Base-by-base conservation (phyloP, 1,140 invertebrate species). In the Triops cancriformis region DNA sequence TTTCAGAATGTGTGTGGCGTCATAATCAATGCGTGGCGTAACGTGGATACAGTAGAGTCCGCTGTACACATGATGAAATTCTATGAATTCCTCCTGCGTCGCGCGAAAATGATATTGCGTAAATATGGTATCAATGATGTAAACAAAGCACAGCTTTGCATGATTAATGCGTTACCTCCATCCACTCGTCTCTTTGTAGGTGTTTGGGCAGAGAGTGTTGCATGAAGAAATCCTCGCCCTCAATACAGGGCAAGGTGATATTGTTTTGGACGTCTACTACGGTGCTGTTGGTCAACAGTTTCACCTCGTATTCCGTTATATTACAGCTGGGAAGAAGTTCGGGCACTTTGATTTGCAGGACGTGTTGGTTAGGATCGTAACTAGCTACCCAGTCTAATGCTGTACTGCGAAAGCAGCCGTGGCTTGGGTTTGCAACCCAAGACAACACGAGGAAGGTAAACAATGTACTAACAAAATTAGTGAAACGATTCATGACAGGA, bases 341-440 rank as follows among this genome's bases (percentile, higher is more conserved):
- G 14, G 51, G 51, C 23, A 64, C 51, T 64, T 64, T 64, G 51
- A 64, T 64, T 64, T 64, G 51, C 14, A 64, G 51, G 7, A 64
- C 51, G 14, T 64, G 51, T 64, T 64, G 51, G 51, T 64, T 64
- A 23, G 51, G 51, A 64, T 64, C 51, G 51, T 64, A 64, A 64
- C 14, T 64, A 9, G 51, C 51, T n/a, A 64, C 23, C 51, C 51
- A 64, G 14, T 64, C 51, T 64, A 64, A 64, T 64, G 51, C 51
- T 64, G 51, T n/a, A 11, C 51, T 64, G 10, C 51, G 51, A 23
- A 64, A 64, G 23, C 51, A 64, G 2, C 51, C 51, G 23, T 23
- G 51, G n/a, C 51, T n/a, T 64, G 14, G 51, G 9, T 64, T 18
- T 0, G 51, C 51, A 1, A 23, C 23, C 18, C 3, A 64, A 23